Conservation (phyloP, 2,797 vertebrate species). For the Aulostomus chinensis region DNA sequence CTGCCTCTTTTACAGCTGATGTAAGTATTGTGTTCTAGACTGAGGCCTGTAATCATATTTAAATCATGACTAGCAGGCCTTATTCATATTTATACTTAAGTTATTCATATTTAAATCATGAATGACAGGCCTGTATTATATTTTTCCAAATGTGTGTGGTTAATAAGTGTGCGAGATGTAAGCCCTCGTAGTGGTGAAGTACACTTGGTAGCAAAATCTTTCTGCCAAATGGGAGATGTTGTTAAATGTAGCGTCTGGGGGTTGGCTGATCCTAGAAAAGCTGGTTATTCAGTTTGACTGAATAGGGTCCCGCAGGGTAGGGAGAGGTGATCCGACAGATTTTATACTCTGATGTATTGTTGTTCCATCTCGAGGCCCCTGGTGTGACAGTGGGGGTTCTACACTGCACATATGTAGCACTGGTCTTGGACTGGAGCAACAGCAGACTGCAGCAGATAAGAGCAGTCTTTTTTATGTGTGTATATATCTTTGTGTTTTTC, state of each 20-base stretch:
- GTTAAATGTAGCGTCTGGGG: constrained; percentile 40
- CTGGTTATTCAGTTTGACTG: constrained; percentile 46
- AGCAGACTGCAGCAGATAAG: constrained; percentile 38
- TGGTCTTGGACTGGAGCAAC: constrained; percentile 18
- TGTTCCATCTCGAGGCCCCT: constrained; percentile 9
- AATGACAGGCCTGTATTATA: constrained; percentile 79
- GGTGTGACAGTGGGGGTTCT: constrained; percentile 19
- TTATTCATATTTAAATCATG: constrained; percentile 83
- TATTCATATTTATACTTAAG: constrained; percentile 71
- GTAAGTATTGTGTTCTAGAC: constrained; percentile 67
- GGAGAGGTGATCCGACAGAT: constrained; percentile 13
- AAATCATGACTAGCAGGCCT: constrained; percentile 82
- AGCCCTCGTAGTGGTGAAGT: constrained; percentile 30
- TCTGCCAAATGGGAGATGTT: constrained; percentile 44
- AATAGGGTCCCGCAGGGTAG: constrained; percentile 41
- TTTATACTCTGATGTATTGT: constrained; percentile 38
- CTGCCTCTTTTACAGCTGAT: constrained; percentile 68
- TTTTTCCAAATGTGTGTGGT: constrained; percentile 54
- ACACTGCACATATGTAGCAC: constrained; percentile 71
- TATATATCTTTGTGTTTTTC: constrained; percentile 9
- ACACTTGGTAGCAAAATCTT: constrained; percentile 48
- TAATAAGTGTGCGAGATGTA: constrained; percentile 22
- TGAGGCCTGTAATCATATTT: constrained; percentile 81
- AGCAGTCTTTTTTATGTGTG: constrained; percentile 36
- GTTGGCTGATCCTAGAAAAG: constrained; percentile 14